Evolutionary conservation across 2,797 vertebrate species (phyloP), one percentile per base, ranked within the genome.

Genomic region (Poeciliopsis paucimaculata): DNA sequence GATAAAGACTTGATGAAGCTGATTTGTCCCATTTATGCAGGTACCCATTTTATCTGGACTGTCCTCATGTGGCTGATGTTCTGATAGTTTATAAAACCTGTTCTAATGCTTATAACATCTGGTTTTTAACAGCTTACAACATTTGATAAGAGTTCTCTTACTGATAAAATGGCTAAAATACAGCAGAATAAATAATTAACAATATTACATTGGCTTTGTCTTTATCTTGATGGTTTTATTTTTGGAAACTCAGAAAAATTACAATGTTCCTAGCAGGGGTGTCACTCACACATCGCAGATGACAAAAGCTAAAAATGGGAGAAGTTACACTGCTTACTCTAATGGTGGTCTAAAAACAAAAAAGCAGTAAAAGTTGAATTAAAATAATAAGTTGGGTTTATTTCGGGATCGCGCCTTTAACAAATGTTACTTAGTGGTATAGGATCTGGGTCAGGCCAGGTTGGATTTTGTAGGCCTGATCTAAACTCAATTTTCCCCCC

Each of bases 1-100:
- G 49, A 85, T 89, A 84, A 86, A 71, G 60, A 51, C 53, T 82
- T 86, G 82, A 88, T 89, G 84, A 90, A 49, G 75, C 73, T 28
- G 73, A 73, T 76, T 71, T 68, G 41, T 47, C 76, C 16, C 36
- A 47, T 79, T 34, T 66, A 53, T 26, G 55, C 1, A 16, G n/a
- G 34, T 10, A 9, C 41, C 71, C 3, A 82, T 55, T n/a, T 16
- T 46, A 53, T 81, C 80, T 82, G 79, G 83, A 72, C 28, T 16
- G 16, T 64, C 57, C 60, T 77, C 68, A 72, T 55, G 70, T 81
- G 23, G 26, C 2, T 49, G 13, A 70, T 41, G 46, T 18, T 13
- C 47, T 81, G 53, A 74, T 62, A 28, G 75, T 31, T 20, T 79
- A 76, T 71, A 78, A 79, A 78, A 43, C 1, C 55, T 72, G 55